A percentile compares a stretch with the other conserved stretches of the same genome.
Conservation (phyloP, 2,888 invertebrate genomes). For the Pyrochroa serraticornis region DNA sequence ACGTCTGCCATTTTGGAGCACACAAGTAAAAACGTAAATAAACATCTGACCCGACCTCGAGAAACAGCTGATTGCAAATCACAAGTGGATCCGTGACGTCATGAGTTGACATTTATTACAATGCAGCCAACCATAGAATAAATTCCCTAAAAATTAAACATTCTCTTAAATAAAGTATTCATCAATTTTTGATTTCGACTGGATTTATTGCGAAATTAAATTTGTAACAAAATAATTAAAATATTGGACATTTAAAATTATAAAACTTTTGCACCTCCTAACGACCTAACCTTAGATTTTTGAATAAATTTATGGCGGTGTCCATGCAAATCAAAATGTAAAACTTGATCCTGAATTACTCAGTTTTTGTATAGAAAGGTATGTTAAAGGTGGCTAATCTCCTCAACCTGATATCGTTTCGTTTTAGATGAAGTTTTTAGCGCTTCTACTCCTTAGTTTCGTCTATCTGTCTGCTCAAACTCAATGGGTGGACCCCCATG, state of each 20-base stretch:
- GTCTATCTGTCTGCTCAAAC: background rate
- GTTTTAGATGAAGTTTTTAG: slow-evolving; percentile 4
- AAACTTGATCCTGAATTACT: too few relatives aligned
- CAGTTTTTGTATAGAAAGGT: background rate
- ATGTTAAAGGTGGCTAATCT: background rate
- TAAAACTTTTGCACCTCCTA: too few relatives aligned
- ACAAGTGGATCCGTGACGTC: background rate
- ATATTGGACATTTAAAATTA: too few relatives aligned
- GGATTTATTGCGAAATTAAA: too few relatives aligned
- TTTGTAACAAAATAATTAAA: too few relatives aligned
- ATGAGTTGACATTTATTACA: background rate
- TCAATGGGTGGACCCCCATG: slow-evolving; percentile 22
- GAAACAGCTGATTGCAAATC: slow-evolving; percentile 34
- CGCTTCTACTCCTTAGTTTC: background rate
- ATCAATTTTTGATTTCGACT: too few relatives aligned
- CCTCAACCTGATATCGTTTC: background rate
- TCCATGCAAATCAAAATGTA: too few relatives aligned
- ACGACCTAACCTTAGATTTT: too few relatives aligned
- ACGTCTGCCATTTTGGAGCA: slow-evolving; percentile 80
- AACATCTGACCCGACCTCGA: slow-evolving; percentile 23
- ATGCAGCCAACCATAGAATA: too few relatives aligned
- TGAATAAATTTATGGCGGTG: too few relatives aligned
- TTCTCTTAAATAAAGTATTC: too few relatives aligned
- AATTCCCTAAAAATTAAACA: too few relatives aligned
- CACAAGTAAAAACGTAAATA: slow-evolving; percentile 40